phyloP scores from a whole-genome alignment of 2,113 vertebrate species.

The Fregetta grallaria region DNA sequence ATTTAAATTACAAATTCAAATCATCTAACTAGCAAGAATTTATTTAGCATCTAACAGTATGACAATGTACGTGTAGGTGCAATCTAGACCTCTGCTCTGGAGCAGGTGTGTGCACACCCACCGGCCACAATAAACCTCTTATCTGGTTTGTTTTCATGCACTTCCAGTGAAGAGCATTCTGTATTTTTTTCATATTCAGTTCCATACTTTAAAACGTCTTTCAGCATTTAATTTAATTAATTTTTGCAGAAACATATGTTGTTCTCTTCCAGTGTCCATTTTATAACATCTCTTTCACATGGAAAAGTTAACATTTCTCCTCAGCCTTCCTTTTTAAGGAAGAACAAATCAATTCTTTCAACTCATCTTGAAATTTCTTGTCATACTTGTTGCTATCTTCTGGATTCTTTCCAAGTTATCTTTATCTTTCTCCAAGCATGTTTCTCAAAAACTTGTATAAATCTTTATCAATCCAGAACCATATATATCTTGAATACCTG shows the following conservation, averaged over 20 bases:
- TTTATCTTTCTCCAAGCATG: background rate
- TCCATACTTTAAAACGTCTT: background rate
- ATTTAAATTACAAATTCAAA: background rate
- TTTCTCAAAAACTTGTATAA: background rate
- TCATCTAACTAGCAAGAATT: background rate
- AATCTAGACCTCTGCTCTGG: background rate
- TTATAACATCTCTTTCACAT: background rate
- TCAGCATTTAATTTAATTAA: background rate
- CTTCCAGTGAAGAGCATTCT: background rate
- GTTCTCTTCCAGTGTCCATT: background rate
- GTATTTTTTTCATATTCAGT: background rate
- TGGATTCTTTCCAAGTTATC: background rate
- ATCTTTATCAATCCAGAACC: background rate
- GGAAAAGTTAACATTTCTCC: background rate
- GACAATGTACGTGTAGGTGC: fast-evolving
- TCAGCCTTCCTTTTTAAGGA: background rate
- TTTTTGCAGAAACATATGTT: background rate
- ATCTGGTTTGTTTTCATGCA: background rate
- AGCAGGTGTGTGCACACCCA: background rate
- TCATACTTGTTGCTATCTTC: background rate
- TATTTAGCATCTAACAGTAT: background rate
- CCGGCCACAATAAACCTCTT: background rate
- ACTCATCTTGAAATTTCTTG: background rate
- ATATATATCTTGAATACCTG: background rate
- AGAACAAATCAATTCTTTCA: background rate